These are phyloP conservation scores for Xiphophorus birchmanni DNA, from an alignment of 2,797 vertebrate genomes.

Conservation along the genomic window DNA sequence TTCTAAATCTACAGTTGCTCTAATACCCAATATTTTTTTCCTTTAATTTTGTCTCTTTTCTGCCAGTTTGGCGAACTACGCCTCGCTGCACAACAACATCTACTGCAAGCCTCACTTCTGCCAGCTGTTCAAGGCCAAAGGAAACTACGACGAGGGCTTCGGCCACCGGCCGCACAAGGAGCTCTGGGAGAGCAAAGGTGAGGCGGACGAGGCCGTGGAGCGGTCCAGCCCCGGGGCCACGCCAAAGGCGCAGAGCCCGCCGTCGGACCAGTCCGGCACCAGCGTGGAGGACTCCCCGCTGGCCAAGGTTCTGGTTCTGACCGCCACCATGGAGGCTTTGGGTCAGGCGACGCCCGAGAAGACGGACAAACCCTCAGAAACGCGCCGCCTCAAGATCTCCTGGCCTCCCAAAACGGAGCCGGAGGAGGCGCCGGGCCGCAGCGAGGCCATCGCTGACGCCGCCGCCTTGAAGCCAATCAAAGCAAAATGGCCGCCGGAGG, in stretches of 20 bases:
- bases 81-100: conserved; percentile 90
- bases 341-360: conserved; percentile 63
- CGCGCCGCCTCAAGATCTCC: conserved; percentile 90
- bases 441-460: conserved; percentile 78
- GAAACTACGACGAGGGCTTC: conserved; percentile 98
- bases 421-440: conserved; percentile 46
- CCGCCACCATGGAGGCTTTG: conserved; percentile 91
- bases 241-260: conserved; percentile 18
- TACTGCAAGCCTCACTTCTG: conserved; percentile 98
- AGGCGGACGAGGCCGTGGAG: conserved; percentile 66
- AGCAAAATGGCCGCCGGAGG: conserved; percentile 93
- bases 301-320: conserved; percentile 90
- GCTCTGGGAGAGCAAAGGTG: conserved; percentile 87
- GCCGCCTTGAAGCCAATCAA: conserved; percentile 72
- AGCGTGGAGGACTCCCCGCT: conserved; percentile 91
- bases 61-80: conserved; percentile 89
- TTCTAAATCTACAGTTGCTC: too few species aligned
- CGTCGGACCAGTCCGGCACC: conserved; percentile 76
- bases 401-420: conserved; percentile 87
- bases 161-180: conserved; percentile 95
- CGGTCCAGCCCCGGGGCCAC: conserved; percentile 15
- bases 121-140: conserved; percentile 97
- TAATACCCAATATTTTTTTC: neutral
- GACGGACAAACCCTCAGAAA: conserved; percentile 85
- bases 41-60: neutral